Evolutionary conservation across 2,113 vertebrate genomes (phyloP).

Genomic region (Neomonachus schauinslandi): DNA sequence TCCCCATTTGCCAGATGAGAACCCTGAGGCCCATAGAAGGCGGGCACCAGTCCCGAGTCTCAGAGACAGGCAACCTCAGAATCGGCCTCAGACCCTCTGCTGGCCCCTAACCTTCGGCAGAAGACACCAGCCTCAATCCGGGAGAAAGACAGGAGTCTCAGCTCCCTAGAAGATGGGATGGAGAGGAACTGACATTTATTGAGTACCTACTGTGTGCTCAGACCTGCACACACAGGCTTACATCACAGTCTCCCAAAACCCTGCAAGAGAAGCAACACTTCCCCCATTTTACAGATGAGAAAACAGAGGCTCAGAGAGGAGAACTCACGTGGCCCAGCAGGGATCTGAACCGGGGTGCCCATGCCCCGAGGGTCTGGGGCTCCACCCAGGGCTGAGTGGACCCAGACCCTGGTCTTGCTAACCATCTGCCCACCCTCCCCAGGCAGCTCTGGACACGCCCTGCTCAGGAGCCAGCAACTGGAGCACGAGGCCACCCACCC

Average conservation of each 20-base stretch:
- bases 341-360: neutral
- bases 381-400: neutral
- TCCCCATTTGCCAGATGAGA: neutral
- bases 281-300: neutral
- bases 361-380: neutral
- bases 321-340: accelerated
- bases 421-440: neutral
- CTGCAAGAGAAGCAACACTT: neutral
- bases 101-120: neutral
- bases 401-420: neutral
- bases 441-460: accelerated
- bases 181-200: too few relatives aligned
- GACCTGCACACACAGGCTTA: neutral
- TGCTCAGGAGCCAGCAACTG: neutral
- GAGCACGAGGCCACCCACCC: neutral
- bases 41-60: neutral
- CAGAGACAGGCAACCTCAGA: neutral
- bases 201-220: neutral
- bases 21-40: neutral
- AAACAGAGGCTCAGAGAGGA: neutral
- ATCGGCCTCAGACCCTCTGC: neutral
- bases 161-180: neutral
- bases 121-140: neutral
- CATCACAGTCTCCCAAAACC: neutral
- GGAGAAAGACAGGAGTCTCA: neutral